These are phyloP conservation scores for Cryptoleucopteryx plumbea DNA, from an alignment of 2,113 vertebrate species.

Conservation along the genomic window DNA sequence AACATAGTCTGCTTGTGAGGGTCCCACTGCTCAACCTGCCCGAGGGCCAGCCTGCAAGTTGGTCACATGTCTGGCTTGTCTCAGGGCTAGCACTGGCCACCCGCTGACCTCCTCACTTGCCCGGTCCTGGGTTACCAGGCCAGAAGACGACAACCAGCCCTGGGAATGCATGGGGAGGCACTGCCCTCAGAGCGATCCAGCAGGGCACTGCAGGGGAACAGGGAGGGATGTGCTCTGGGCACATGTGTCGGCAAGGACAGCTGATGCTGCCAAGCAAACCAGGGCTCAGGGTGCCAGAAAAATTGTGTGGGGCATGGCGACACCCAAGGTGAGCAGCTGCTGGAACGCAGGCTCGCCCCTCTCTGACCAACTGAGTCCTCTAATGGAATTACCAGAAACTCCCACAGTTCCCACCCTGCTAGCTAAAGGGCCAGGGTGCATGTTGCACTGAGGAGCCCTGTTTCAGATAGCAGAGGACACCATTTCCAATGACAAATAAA, in stretches of 20 bases:
- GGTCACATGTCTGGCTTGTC: background rate
- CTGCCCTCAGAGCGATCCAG: fast-evolving
- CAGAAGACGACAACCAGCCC: background rate
- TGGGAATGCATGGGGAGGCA: fast-evolving
- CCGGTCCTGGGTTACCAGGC: background rate
- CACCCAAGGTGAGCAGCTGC: background rate
- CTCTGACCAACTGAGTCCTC: background rate
- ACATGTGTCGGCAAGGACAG: background rate
- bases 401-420: background rate
- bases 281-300: background rate
- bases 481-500: background rate
- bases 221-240: background rate
- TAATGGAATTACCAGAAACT: background rate
- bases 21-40: background rate
- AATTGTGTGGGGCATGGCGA: fast-evolving
- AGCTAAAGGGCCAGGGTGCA: fast-evolving
- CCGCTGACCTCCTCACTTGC: background rate
- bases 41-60: background rate
- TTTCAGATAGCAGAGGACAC: background rate
- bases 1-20: background rate
- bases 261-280: background rate
- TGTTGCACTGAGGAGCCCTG: fast-evolving
- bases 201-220: background rate
- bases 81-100: background rate
- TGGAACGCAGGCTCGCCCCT: background rate